Conservation (phyloP, 2,888 invertebrate genomes). For the Patella pellucida region DNA sequence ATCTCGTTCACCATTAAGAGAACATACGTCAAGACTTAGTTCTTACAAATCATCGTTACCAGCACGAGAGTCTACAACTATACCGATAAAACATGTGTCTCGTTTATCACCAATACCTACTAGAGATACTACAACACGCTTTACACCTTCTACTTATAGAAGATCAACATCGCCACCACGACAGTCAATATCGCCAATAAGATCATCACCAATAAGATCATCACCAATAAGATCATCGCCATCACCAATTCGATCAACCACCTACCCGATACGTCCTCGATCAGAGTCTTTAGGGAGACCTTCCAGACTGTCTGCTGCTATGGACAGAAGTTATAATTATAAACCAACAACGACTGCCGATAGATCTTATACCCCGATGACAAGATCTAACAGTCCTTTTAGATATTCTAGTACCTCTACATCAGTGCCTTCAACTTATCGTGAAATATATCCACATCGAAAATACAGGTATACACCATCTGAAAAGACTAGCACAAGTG, state of each 20-base stretch:
- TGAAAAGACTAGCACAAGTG: not conserved
- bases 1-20: too few relatives aligned
- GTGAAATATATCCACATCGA: conserved; percentile 60
- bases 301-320: not conserved
- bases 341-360: not conserved
- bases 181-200: not conserved
- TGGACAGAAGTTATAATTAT: not conserved
- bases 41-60: too few relatives aligned
- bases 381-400: conserved; percentile 6
- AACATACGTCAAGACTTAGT: too few relatives aligned
- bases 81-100: not conserved
- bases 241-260: conserved; percentile 5
- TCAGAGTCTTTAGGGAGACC: not conserved
- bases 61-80: not conserved
- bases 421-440: conserved; percentile 37
- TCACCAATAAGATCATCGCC: not conserved
- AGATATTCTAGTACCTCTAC: conserved; percentile 14
- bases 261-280: not conserved
- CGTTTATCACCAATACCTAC: not conserved
- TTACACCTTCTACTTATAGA: not conserved
- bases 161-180: not conserved
- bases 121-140: not conserved
- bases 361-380: not conserved
- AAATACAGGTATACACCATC: conserved; percentile 34
- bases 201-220: not conserved